Base-by-base conservation (phyloP, 2,113 vertebrate genomes). In the Notarius quadriscutis region DNA sequence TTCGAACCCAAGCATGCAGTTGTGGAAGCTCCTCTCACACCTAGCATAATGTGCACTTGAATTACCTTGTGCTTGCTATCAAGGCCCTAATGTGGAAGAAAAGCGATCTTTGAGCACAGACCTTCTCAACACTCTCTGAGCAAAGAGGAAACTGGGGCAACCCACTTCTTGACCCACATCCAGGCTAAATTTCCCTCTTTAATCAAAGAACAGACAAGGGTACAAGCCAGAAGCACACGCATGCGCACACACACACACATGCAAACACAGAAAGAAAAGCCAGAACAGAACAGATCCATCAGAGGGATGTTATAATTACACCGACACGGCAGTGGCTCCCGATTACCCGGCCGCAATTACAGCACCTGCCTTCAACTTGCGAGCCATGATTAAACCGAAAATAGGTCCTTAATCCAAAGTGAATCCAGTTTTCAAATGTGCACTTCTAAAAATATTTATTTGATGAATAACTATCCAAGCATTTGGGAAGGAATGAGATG, bases 161-260 rank as follows among this genome's bases (percentile, higher is more conserved):
- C 86, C 89, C 82, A 89, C 81, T 89, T 89, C 84, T 89, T 90
- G 87, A 91, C 90, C 90, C 89, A 91, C 90, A 90, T 91, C 87
- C 89, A 86, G 67, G 78, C 80, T 89, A 86, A 81, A 86, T 81
- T 86, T 87, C 83, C 87, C 83, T 51, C 83, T 87, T 86, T 91
- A 87, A 88, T 87, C 75, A 67, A 81, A 81, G 80, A 87, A 63
- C 62, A 83, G 55, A 69, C 67, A 65, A n/a, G 69, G 79, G 88
- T 69, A 69, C 84, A 60, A 67, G 34, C 82, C 81, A 72, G 41
- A 74, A 41, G 27, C 58, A 50, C 25, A 8, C 53, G 20, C 65
- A 30, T 27, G 2, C 18, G 1, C 72, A 14, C 72, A 63, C 84
- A 65, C 58, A 30, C 72, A 63, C 30, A 84, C 30, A 84, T 53